A percentile compares a stretch with the other conserved stretches of the same genome.
Conservation (phyloP, 2,888 invertebrate species). For the Pandemis corylana region DNA sequence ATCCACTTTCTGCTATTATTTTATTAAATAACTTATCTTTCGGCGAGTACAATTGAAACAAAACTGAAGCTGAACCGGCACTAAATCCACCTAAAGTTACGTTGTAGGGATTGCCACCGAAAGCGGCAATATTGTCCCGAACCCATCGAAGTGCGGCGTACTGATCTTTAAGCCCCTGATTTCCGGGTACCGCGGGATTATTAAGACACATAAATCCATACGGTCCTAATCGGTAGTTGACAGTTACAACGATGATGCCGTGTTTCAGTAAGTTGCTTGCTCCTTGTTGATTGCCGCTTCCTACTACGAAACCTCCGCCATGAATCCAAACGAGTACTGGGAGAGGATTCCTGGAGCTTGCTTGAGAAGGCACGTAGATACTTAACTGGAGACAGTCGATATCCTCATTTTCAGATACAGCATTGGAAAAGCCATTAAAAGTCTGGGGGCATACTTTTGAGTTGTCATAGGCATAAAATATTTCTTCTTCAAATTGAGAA, state of each 20-base stretch:
- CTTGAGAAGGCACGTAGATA: constrained; percentile 76
- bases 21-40: constrained; percentile 73
- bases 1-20: constrained; percentile 74
- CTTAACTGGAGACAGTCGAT: constrained; percentile 88
- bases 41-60: constrained; percentile 71
- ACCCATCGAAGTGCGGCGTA: constrained; percentile 73
- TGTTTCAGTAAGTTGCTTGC: constrained; percentile 67
- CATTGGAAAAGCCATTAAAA: background rate
- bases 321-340: constrained; percentile 79
- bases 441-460: constrained; percentile 70
- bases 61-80: constrained; percentile 70
- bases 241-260: constrained; percentile 70
- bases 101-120: constrained; percentile 77
- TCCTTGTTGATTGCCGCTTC: constrained; percentile 64
- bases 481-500: constrained; percentile 61
- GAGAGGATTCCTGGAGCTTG: constrained; percentile 66
- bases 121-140: constrained; percentile 68
- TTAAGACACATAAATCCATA: constrained; percentile 79
- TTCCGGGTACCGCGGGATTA: constrained; percentile 69
- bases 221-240: constrained; percentile 77
- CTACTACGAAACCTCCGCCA: constrained; percentile 67
- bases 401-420: constrained; percentile 47
- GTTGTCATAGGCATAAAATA: constrained; percentile 69
- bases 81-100: constrained; percentile 75
- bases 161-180: constrained; percentile 78